Evolutionary conservation across 2,888 invertebrate genomes (phyloP), one percentile per base, ranked within the genome.

Genomic region (Hyppa rectilinea): DNA sequence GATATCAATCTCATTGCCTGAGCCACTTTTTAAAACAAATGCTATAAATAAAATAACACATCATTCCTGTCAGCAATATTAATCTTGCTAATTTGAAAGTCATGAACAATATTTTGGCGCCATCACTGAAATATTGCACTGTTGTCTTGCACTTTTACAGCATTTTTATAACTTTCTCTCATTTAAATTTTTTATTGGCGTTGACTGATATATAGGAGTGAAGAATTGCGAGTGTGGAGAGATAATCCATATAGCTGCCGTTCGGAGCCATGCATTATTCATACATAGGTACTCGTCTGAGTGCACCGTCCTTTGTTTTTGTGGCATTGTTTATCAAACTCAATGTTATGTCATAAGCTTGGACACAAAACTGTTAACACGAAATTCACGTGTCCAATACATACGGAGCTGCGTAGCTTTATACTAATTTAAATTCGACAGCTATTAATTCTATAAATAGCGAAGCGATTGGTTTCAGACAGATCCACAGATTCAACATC

Each of bases 101-200:
- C 58, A 71, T 71, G 47, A 75, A 55, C 64, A 79, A 75, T 78
- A 71, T 80, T 69, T 74, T 72, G 84, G 83, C 82, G 80, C 82
- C 84, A 71, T 52, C 36, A 52, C 31, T 58, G 64, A 70, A 69
- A 61, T 71, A 71, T 70, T 52, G n/a, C n/a, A n/a, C n/a, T n/a
- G 53, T 40, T 69, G 60, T 74, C 34, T 74, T 63, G 40, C 29
- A 59, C 29, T 63, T 64, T 76, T 36, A 66, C 64, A 49, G 38
- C 47, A 45, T 63, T 74, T 73, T 73, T 43, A 64, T 68, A 17
- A 36, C 23, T 53, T 70, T 77, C 36, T 70, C 59, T 74, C n/a
- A 63, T 58, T 23, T 56, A 50, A 31, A 23, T 55, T 38, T 47
- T 56, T 76, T 69, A 60, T 45, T 77, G 29, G 29, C 40, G 55